phyloP scores from a whole-genome alignment of 2,113 vertebrate genomes.

The Mormoops blainvillei region DNA sequence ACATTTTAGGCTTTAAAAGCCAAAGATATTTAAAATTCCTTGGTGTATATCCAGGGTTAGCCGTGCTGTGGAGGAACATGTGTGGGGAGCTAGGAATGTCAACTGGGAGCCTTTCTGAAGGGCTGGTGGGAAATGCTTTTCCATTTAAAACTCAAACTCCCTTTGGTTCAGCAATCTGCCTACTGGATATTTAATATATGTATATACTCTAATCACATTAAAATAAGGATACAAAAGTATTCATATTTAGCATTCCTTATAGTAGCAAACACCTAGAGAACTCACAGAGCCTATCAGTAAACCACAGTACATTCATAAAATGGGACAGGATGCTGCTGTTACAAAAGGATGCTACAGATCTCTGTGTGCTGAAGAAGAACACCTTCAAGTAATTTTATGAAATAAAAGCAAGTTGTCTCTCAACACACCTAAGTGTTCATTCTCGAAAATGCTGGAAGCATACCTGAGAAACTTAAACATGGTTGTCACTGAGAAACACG shows the following conservation, averaged over 20 bases:
- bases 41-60: not conserved
- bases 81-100: not conserved
- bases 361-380: not conserved
- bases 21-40: not conserved
- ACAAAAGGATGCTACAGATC: not conserved
- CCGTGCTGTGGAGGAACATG: not conserved
- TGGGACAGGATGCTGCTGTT: not conserved
- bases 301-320: not conserved
- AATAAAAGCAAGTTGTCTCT: not conserved
- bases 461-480: not conserved
- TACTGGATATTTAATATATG: not conserved
- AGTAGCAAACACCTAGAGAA: not conserved
- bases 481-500: not conserved
- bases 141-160: not conserved
- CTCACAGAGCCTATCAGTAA: not conserved
- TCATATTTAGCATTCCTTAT: not conserved
- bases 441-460: not conserved
- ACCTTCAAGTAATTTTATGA: not conserved
- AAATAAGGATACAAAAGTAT: not conserved
- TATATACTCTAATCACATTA: not conserved
- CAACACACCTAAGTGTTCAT: not conserved
- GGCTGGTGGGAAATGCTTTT: not conserved
- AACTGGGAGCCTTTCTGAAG: not conserved
- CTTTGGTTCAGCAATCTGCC: not conserved
- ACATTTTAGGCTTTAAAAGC: not conserved